A percentile compares a stretch with the other conserved stretches of the same genome.
These are phyloP conservation scores for Matsumyia berberina DNA, from an alignment of 2,888 invertebrate genomes.

Conservation along the genomic window DNA sequence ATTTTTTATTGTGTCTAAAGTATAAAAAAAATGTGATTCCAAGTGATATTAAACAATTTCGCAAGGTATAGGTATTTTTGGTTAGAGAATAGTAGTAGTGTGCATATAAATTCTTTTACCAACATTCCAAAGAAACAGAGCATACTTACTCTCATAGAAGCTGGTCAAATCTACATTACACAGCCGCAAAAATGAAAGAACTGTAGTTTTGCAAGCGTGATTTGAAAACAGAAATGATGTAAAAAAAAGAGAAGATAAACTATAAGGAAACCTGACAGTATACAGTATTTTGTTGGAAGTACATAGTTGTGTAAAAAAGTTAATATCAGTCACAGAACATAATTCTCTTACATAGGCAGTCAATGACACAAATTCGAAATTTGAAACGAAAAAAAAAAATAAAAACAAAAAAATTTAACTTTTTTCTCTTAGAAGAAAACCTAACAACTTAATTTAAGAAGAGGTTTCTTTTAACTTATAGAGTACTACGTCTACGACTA, in stretches of 20 bases:
- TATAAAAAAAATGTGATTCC: constrained; percentile 68
- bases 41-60: constrained; percentile 58
- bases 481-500: constrained; percentile 73
- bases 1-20: constrained; percentile 69
- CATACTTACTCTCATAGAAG: constrained; percentile 40
- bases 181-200: constrained; percentile 28
- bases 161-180: constrained; percentile 44
- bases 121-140: constrained; percentile 42
- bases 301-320: constrained; percentile 35
- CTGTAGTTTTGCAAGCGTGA: constrained; percentile 25
- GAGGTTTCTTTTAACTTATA: constrained; percentile 58
- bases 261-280: constrained; percentile 33
- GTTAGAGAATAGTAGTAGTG: constrained; percentile 53
- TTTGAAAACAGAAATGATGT: constrained; percentile 39
- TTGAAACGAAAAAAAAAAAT: constrained; percentile 60
- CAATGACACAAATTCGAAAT: constrained; percentile 62
- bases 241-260: constrained; percentile 21
- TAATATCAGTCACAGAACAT: constrained; percentile 73
- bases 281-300: constrained; percentile 13
- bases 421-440: constrained; percentile 62
- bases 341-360: constrained; percentile 72
- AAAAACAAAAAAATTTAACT: constrained; percentile 72
- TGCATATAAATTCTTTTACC: constrained; percentile 32
- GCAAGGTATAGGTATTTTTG: constrained; percentile 39
- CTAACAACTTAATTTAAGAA: constrained; percentile 70